Evolutionary conservation across 2,797 vertebrate genomes (phyloP).

Genomic region (Macrochelys suwanniensis): DNA sequence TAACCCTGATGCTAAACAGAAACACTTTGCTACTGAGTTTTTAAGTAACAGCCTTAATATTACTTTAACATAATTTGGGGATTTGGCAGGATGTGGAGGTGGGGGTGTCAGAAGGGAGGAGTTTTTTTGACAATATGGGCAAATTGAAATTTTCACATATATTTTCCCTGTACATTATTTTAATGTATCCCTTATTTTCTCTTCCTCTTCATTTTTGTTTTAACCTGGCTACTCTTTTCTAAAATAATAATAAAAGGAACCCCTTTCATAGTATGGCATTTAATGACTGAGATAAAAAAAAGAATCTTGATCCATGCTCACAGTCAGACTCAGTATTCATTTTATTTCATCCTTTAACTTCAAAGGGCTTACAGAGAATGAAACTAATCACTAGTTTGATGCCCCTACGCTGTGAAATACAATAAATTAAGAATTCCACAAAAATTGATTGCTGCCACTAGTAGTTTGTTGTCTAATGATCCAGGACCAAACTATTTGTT

Average conservation of each 20-base stretch:
- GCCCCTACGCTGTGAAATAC: conserved; percentile 31
- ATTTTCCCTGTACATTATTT: not conserved
- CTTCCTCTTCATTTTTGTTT: not conserved
- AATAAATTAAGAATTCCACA: conserved; percentile 37
- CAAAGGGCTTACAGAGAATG: conserved; percentile 19
- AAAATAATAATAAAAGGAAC: not conserved
- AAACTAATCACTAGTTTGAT: conserved; percentile 18
- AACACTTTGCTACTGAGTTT: not conserved
- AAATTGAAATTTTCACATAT: not conserved
- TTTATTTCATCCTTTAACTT: conserved; percentile 29
- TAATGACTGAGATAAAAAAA: not conserved
- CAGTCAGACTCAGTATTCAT: not conserved
- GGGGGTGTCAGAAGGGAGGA: not conserved
- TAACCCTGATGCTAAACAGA: not conserved
- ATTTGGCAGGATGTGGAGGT: not conserved
- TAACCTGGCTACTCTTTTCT: not conserved
- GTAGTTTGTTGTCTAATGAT: conserved; percentile 58
- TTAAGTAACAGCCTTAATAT: conserved; percentile 7
- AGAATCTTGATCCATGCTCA: not conserved
- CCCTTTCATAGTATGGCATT: not conserved
- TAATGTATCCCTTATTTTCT: not conserved
- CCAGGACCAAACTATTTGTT: conserved; percentile 16
- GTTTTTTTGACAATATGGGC: not conserved
- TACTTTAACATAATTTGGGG: conserved; percentile 11
- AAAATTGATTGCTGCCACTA: conserved; percentile 30